Base-by-base conservation (phyloP, 1,140 invertebrate species). In the Pachyrhynchus sulphureomaculatus region DNA sequence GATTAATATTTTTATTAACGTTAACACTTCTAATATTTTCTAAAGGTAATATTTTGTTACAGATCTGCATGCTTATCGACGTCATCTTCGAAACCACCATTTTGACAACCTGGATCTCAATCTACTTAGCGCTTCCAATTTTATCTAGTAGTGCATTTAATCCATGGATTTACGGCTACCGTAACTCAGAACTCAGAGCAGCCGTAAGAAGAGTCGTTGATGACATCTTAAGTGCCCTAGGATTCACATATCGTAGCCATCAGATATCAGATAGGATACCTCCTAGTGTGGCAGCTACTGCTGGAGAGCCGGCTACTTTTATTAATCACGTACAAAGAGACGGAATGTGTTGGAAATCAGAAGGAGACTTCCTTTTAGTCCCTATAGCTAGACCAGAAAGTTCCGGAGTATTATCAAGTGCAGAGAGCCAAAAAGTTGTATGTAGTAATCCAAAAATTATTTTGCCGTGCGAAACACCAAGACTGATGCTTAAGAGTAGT, bases 81-180 rank as follows among this genome's bases (percentile, higher is more conserved):
- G 77, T 82, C 5, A 78, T 84, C 44, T 73, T 75, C 42, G 78
- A 78, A 12, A 81, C 80, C 2, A 73, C 77, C 18, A 78, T 82
- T 3, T 68, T 86, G 2, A 76, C 79, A 5, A 75, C 80, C 15
- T 83, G 82, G 79, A 68, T 80, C 2, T 73, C 76, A 2, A 78
- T 85, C 6, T 85, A 82, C 73, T 69, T 83, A 4, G 79, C 81
- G 1, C 73, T 86, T 6, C 80, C 85, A 0, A 82, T 85, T 3
- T 73, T 86, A 18, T 78, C 82, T 0, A 86, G 82, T 68, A 84
- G 82, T 63, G 81, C 83, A 0, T 73, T 82, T 12, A 87, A 88
- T 67, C 86, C 86, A 0, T 87, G 85, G 85, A 79, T 88, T 8
- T 88, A 88, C 66, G 85, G 84, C 0, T 88, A 84, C 70, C 80